Base-by-base conservation (phyloP, 2,888 invertebrate genomes). In the Prosopocoilus inquinatus region DNA sequence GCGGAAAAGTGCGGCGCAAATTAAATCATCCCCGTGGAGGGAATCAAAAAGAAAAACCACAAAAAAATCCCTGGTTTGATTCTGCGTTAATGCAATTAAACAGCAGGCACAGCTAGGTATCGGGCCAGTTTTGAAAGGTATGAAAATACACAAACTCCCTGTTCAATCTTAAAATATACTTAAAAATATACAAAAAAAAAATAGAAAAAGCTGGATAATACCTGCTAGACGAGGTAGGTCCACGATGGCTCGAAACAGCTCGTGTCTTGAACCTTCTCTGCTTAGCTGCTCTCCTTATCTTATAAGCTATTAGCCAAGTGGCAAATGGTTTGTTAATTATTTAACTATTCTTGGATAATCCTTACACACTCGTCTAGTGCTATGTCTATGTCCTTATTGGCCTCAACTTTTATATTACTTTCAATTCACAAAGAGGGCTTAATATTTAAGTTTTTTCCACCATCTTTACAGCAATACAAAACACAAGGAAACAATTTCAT, bases 121-220 rank as follows among this genome's bases (percentile, higher is more conserved):
- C 55, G 61, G 63, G 61, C 61, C 58, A 53, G 61, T 39, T 33
- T 52, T 47, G 45, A 57, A 58, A 56, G 45, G 34, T 53, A 59
- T 58, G 41, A 49, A 53, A 55, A 59, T 53, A 59, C 53, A 59
- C 51, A 59, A 59, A 59, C 59, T 57, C 57, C 57, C 59, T 57
- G 59, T 48, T 54, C 28, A 57, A 47, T 56, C 47, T 53, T 51
- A 51, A 54, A 51, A 54, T 35, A 47, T 53, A 51, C 49, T 47
- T 54, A 58, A 58, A 58, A 52, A 12, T 52, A 53, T 47, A 47
- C 43, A 55, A 44, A 55, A 50, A 64, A 57, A 57, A 78, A 78
- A 77, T 77, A 79, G 77, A 76, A 78, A 81, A 80, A 80, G 77
- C 79, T 81, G 78, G 80, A 80, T 81, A 81, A 81, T 81, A 81